Base-by-base conservation (phyloP, 2,797 vertebrate genomes). In the Sebastes melanostomus region DNA sequence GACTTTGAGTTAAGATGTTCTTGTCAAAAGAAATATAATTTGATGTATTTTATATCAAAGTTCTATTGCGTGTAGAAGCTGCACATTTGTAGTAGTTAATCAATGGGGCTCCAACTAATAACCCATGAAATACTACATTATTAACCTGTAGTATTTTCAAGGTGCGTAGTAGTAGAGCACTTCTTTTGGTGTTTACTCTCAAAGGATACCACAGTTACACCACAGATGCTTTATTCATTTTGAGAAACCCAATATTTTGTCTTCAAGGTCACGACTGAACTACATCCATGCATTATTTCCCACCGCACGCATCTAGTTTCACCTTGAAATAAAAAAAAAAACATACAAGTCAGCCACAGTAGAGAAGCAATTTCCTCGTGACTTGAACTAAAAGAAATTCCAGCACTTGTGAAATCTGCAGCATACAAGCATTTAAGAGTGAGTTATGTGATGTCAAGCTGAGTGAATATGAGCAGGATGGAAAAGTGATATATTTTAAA, bases 181-280 rank as follows among this genome's bases (percentile, higher is more conserved):
- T 22, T 32, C 1, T 71, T 72, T n/a, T 25, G 32, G 18, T 59
- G 62, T 72, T 67, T 13, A 66, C n/a, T 67, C 59, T 62, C 14
- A 25, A 13, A 62, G 54, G 1, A 66, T 2, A 27, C 6, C 27
- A 14, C 24, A 25, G 30, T 68, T 50, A 25, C 25, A 29, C 58
- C 25, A 16, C 42, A 30, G 29, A 32, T 34, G 58, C 62, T 46
- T 70, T 36, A 80, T 72, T 74, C 50, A 25, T 50, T 29, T n/a
- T 29, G 0, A 54, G 62, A 65, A 36, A 2, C 18, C 16, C 20
- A 66, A 34, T 60, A 68, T 55, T 30, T 30, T 24, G 13, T 66
- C 52, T 80, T 83, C 60, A 73, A 80, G 77, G 71, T 75, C 72
- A 70, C 73, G 63, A 38, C 2, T 65, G 8, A 30, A 81, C 25